phyloP scores from a whole-genome alignment of 1,140 invertebrate genomes.

The Habropoda laboriosa region DNA sequence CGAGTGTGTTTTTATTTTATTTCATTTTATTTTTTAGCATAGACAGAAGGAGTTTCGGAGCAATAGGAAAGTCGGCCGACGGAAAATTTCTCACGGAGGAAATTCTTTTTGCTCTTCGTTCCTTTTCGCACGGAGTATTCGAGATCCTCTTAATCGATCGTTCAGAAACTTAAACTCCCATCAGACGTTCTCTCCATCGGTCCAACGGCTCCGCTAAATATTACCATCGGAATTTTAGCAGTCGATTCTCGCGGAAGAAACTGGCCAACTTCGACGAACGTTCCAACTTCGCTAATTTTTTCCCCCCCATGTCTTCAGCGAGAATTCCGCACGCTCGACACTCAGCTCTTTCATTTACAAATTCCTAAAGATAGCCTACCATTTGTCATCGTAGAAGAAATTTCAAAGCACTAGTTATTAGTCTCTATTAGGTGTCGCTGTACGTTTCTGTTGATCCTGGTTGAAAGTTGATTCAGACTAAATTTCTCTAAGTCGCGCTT shows the following conservation, averaged over 20 bases:
- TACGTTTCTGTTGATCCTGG: no score
- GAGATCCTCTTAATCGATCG: not conserved
- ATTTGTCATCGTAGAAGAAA: no score
- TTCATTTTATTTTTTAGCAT: no score
- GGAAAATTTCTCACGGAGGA: not conserved
- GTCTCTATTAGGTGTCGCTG: no score
- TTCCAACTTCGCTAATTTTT: constrained; percentile 20
- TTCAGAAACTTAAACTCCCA: not conserved
- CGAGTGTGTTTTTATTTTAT: no score
- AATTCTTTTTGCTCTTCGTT: not conserved
- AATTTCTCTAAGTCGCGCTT: no score
- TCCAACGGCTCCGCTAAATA: constrained; percentile 13
- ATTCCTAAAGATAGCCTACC: no score
- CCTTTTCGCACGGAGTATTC: not conserved
- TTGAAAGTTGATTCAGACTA: no score
- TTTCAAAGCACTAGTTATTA: no score
- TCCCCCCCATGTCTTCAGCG: not conserved
- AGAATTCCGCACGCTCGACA: constrained; percentile 2
- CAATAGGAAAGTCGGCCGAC: not conserved
- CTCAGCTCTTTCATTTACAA: not conserved
- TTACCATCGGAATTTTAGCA: constrained; percentile 20
- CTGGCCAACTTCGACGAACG: constrained; percentile 6
- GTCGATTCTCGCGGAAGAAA: constrained; percentile 30
- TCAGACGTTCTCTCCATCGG: not conserved
- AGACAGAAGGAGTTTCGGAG: not conserved